Evolutionary conservation across 2,113 vertebrate species (phyloP).

Genomic region (Perognathus longimembris): DNA sequence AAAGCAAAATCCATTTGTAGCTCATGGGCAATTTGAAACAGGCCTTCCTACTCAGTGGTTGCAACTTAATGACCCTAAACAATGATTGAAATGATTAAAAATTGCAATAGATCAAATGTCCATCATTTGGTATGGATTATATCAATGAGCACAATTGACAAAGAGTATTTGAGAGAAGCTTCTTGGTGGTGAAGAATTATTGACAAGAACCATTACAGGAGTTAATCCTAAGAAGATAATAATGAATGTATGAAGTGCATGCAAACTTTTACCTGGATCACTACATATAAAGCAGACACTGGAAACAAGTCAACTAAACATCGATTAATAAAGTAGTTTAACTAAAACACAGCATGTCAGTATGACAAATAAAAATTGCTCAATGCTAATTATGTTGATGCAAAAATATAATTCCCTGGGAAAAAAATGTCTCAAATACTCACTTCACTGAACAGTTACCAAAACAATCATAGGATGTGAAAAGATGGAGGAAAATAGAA

Average conservation of each 20-base stretch:
- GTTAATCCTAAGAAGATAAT: background rate
- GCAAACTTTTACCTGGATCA: background rate
- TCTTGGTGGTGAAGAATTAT: background rate
- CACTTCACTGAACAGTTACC: background rate
- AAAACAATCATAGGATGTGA: background rate
- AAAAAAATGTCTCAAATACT: background rate
- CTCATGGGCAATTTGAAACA: background rate
- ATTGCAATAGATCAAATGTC: background rate
- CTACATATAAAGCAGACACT: background rate
- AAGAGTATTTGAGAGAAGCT: background rate
- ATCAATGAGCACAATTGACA: background rate
- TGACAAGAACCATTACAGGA: background rate
- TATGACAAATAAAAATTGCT: background rate
- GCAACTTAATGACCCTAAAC: background rate
- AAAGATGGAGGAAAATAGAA: conserved; percentile 1
- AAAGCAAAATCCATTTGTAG: background rate
- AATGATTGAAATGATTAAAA: background rate
- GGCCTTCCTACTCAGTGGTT: rapidly evolving
- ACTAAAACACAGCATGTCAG: background rate
- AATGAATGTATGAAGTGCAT: background rate
- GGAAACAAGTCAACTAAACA: background rate
- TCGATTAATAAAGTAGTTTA: background rate
- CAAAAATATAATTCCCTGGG: background rate
- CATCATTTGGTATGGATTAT: background rate
- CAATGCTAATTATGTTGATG: background rate